Evolutionary conservation across 2,797 vertebrate genomes (phyloP).

Genomic region (Eidolon dupreanum): DNA sequence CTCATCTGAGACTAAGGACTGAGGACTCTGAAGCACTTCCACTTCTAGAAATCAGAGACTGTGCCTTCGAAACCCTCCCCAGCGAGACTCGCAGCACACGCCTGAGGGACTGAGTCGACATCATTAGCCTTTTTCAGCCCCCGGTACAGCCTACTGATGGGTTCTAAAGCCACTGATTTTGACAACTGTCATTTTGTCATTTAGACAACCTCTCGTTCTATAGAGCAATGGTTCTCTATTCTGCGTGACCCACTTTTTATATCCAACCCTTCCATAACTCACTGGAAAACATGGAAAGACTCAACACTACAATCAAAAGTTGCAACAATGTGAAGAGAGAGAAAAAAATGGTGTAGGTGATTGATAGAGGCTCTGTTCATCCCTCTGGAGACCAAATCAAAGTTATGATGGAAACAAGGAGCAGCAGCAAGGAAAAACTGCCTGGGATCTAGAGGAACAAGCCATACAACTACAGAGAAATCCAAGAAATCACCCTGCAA

Average conservation of each 20-base stretch:
- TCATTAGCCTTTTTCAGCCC: not conserved
- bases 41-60: not conserved
- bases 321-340: no score
- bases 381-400: no score
- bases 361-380: no score
- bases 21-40: not conserved
- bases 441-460: no score
- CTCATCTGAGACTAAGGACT: not conserved
- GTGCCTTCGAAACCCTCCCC: not conserved
- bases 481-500: no score
- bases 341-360: no score
- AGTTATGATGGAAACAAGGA: no score
- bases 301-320: not conserved
- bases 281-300: not conserved
- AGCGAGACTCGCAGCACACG: accelerated
- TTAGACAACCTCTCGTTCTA: not conserved
- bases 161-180: not conserved
- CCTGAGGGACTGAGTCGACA: not conserved
- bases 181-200: not conserved
- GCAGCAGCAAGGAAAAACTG: no score
- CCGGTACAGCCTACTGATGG: accelerated
- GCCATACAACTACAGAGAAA: no score
- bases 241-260: not conserved
- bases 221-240: not conserved
- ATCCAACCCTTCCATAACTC: not conserved